Percentiles rank a stretch among this genome's conserved stretches.
Conservation (phyloP, 2,888 invertebrate genomes). For the Metellina segmentata region DNA sequence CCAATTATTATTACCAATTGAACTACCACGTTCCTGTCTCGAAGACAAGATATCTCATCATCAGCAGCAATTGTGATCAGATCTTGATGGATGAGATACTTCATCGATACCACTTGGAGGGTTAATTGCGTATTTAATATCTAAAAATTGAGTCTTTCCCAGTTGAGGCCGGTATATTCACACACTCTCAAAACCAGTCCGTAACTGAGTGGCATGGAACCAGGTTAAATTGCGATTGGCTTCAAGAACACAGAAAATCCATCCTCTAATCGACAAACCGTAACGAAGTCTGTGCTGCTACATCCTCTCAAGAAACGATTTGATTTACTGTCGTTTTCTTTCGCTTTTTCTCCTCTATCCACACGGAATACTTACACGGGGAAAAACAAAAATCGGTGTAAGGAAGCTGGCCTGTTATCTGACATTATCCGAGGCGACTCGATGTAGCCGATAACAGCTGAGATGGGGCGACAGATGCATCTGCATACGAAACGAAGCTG, state of each 20-base stretch:
- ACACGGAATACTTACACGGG: neutral
- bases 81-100: neutral
- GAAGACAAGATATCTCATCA: too few species aligned
- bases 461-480: neutral
- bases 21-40: too few species aligned
- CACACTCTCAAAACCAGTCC: too few species aligned
- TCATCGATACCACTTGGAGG: neutral
- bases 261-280: slow-evolving; percentile 44
- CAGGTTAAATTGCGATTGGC: neutral
- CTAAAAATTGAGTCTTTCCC: neutral
- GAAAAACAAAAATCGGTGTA: neutral
- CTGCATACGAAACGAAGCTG: slow-evolving; percentile 38
- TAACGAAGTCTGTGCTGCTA: slow-evolving; percentile 22
- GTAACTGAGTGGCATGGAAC: neutral
- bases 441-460: slow-evolving; percentile 17
- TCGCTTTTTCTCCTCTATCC: slow-evolving; percentile 4
- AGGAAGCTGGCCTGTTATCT: slow-evolving; percentile 2
- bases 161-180: neutral
- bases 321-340: slow-evolving; percentile 26
- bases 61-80: too few species aligned
- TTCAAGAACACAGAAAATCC: neutral
- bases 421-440: slow-evolving; percentile 25
- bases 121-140: neutral
- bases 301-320: slow-evolving; percentile 28
- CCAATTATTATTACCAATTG: too few species aligned